Base-by-base conservation (phyloP, 1,140 invertebrate species). In the Gonioctena quinquepunctata region DNA sequence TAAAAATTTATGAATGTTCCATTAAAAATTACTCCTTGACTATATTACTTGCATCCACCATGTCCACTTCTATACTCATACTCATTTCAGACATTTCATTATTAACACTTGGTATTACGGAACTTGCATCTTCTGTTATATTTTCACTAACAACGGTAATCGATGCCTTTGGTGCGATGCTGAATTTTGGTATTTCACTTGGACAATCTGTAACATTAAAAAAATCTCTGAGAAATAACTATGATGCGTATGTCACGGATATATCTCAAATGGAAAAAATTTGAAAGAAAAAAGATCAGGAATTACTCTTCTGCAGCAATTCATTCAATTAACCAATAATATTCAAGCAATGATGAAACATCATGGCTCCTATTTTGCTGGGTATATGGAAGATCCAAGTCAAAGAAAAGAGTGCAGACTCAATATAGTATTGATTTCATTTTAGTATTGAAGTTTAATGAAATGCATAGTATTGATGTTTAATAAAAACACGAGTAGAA, bases 41-140 rank as follows among this genome's bases (percentile, higher is more conserved):
- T 21, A 71, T 66, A 57, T 59, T 59, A 26, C 69, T 70, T 16
- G 84, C 83, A 77, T 86, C 85, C 33, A 84, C 70, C 85, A 87
- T 86, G 79, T 86, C 85, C 3, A 86, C 83, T 80, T 86, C 85
- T 13, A 84, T 84, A 50, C 80, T 83, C 80, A 85, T 83, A 27
- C 85, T 78, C 5, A 84, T 84, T 68, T 83, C 84, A 79, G 18
- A 84, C 78, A 63, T 81, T 78, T 60, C 28, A 48, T 42, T 59
- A 85, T 75, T 76, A 83, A 84, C 63, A 81, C 80, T 27, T 70
- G 77, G 3, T 77, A 60, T 7, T 68, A 73, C 27, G 70, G 68
- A 50, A 67, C 18, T 59, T 63, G 68, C 27, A 19, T 70, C 25
- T 16, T 48, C 76, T 21, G 73, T 33, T 61, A 71, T 80, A 56